A percentile compares a stretch with the other conserved stretches of the same genome.
phyloP scores from a whole-genome alignment of 2,797 vertebrate genomes.

The Tinamus major region DNA sequence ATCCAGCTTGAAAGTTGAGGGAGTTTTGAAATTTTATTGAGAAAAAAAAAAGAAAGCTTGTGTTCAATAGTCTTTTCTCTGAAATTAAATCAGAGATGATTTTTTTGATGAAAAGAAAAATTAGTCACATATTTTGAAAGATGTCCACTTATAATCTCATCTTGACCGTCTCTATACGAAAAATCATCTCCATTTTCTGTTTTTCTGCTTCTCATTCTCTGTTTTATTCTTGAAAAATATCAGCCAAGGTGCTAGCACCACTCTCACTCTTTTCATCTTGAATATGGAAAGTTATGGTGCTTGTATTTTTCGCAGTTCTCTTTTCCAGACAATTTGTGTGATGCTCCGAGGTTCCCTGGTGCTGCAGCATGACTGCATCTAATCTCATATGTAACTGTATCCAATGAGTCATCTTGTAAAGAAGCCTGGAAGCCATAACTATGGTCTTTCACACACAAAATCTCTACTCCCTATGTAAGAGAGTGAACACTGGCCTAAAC shows the following conservation, averaged over 20 bases:
- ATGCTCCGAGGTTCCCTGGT: neutral
- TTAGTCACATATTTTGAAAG: neutral
- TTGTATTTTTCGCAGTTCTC: neutral
- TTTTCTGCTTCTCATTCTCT: neutral
- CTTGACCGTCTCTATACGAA: neutral
- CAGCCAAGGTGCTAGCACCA: neutral
- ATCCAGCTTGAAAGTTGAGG: neutral
- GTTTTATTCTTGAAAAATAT: neutral
- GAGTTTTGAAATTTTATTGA: neutral
- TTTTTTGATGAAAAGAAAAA: neutral
- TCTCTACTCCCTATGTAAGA: neutral
- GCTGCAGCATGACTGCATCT: neutral
- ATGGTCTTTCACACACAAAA: neutral
- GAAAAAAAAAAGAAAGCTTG: neutral
- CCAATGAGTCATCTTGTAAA: neutral
- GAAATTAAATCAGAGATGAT: neutral
- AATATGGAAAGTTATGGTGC: neutral
- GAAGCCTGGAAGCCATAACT: neutral
- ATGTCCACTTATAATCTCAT: rapidly evolving
- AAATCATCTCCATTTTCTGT: neutral
- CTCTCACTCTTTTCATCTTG: neutral
- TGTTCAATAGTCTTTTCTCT: neutral
- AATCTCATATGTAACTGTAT: neutral
- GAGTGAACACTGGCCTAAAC: neutral
- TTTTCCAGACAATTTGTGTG: neutral